Conservation (phyloP, 2,888 invertebrate species). For the Oxystoma pomonae region DNA sequence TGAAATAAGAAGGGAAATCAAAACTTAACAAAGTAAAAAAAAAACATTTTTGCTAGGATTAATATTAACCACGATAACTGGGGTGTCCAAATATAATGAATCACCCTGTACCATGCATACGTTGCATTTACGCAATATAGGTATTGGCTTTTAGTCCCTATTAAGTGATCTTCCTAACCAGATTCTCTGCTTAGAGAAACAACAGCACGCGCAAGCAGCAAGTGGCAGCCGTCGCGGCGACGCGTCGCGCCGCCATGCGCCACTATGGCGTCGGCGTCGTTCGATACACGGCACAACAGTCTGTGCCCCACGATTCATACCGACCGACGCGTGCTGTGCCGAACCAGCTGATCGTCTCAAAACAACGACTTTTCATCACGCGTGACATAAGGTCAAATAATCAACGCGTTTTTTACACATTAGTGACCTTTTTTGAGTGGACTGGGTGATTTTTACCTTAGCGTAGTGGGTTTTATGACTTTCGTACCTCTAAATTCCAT, state of each 20-base stretch:
- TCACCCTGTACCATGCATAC: too few species aligned
- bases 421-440: not conserved
- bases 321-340: not conserved
- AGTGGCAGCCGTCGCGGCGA: slow-evolving; percentile 37
- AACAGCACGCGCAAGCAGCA: slow-evolving; percentile 36
- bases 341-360: not conserved
- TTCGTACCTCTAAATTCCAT: not conserved
- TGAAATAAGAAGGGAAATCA: too few species aligned
- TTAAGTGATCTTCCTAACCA: not conserved
- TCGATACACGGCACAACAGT: not conserved
- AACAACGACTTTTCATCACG: not conserved
- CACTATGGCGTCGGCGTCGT: not conserved
- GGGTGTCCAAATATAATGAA: too few species aligned
- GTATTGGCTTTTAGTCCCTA: too few species aligned
- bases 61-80: too few species aligned
- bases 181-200: not conserved
- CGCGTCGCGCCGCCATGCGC: slow-evolving; percentile 11
- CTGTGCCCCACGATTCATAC: not conserved
- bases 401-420: not conserved
- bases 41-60: too few species aligned
- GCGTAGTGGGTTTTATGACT: not conserved
- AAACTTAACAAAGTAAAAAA: too few species aligned
- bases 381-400: not conserved
- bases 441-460: not conserved
- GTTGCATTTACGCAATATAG: too few species aligned